Evolutionary conservation across 2,888 invertebrate species (phyloP).

Genomic region (Synergus japonicus): DNA sequence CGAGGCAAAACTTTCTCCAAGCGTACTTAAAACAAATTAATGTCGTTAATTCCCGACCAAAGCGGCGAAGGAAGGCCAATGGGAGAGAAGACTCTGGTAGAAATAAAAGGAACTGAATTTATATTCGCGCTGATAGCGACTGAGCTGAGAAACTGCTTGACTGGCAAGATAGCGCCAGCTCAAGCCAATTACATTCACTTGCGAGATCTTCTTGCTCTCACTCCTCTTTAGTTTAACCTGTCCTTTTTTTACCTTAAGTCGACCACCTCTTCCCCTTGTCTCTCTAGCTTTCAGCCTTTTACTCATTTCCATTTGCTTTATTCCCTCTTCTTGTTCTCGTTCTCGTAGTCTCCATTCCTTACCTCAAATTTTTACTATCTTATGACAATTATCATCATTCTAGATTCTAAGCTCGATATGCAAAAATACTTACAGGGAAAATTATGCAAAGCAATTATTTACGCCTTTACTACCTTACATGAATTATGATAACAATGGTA

Average conservation of each 20-base stretch:
- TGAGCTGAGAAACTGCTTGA: constrained; percentile 73
- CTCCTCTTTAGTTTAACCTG: constrained; percentile 27
- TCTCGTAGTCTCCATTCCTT: neutral
- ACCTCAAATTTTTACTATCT: constrained; percentile 10
- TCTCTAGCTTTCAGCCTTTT: constrained; percentile 32
- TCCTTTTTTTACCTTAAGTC: constrained; percentile 36
- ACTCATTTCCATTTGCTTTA: constrained; percentile 40
- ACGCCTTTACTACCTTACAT: neutral
- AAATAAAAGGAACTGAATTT: constrained; percentile 71
- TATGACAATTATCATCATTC: neutral
- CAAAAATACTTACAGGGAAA: neutral
- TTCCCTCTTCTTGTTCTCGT: neutral
- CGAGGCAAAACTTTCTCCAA: constrained; percentile 58
- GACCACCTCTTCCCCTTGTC: neutral
- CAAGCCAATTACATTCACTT: constrained; percentile 76
- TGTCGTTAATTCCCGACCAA: constrained; percentile 65
- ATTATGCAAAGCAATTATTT: neutral
- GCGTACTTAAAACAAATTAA: constrained; percentile 69
- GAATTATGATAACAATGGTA: neutral
- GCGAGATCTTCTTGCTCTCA: constrained; percentile 62
- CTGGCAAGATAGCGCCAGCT: constrained; percentile 72
- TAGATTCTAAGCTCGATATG: neutral
- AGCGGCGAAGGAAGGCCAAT: constrained; percentile 48
- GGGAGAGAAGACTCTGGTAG: constrained; percentile 55
- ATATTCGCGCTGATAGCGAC: constrained; percentile 74